Base-by-base conservation (phyloP, 1,140 invertebrate species). In the Nasonia vitripennis region DNA sequence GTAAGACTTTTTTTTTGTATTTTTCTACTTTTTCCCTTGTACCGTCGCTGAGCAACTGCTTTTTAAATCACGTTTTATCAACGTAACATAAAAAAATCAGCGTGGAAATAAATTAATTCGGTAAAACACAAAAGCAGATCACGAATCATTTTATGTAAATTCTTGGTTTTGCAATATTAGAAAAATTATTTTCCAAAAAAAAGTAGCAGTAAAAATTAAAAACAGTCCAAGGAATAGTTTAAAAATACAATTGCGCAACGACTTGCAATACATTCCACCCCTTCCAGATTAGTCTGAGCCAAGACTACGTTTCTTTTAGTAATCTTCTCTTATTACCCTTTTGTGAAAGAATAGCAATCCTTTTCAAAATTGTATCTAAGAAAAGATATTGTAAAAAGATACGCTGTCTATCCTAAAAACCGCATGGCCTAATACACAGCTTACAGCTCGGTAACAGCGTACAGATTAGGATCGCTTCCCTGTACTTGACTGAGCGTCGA, bases 381-480 rank as follows among this genome's bases (percentile, higher is more conserved):
- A 62, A 7, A 62, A 62, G 14, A n/a, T 62, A 17, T 4, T 20
- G 55, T n/a, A 62, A 62, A 62, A 20, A 62, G 12, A 62, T 14
- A 20, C 17, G 14, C 51, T 55, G 51, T 20, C 51, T 55, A n/a
- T 62, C 14, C 17, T 14, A 62, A 62, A 62, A 20, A 20, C 5
- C 17, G 17, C 17, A 20, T 62, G 20, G n/a, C 5, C 55, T 6
- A 62, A 62, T 6, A 6, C 55, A 62, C 20, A 62, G 73, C 84
- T 91, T 92, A 93, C 71, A 93, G 87, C 87, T 93, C 93, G 23
- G 93, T 93, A 9, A 93, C 93, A 12, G 93, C 92, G 81, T 93
- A 93, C 31, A 93, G 88, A 90, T 93, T 93, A 0, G 93, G 92
- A 89, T 93, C 93, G 83, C 93, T 93, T 62, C 93, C 92, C 81